Base-by-base conservation (phyloP, 1,140 invertebrate species). In the Danaus plexippus region DNA sequence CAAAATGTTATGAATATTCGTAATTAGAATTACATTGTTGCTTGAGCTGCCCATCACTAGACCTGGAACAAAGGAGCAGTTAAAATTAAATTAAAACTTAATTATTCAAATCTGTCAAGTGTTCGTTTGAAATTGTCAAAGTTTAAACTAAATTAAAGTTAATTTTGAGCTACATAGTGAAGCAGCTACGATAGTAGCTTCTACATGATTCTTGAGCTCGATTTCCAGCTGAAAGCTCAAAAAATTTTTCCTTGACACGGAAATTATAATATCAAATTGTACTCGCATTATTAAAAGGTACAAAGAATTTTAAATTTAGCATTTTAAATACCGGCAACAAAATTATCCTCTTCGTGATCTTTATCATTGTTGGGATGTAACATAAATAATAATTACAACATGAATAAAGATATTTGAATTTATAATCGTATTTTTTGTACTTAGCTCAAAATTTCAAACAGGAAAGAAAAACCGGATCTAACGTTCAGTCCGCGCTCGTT, bases 41-140 rank as follows among this genome's bases (percentile, higher is more conserved):
- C 40, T 48, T 9, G 45, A 44, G 44, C 44, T 56, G 47, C 60
- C 51, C 55, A 50, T 55, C 2, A 41, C 11, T 52, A 44, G 43
- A 64, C 67, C 67, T 70, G 64, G 32, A 70, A 70, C 64, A 64
- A 69, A 51, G 40, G 54, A 57, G 56, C 52, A 57, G 50, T 57
- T 60, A 10, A 40, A 57, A 59, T 62, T 62, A 48, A 50, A 61
- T 49, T 56, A 10, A 13, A 47, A 42, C 52, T 53, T 50, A 57
- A 61, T 57, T 52, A 64, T 47, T 51, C 45, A 11, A 47, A 47
- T 47, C 54, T 52, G 54, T 61, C 54, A 50, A 46, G 45, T 47
- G 47, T 57, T 47, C 18, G 52, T 46, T 52, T 52, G n/a, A 43
- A 43, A 47, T 50, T 40, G 47, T 52, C 49, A 11, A 44, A 52